phyloP scores from a whole-genome alignment of 2,797 vertebrate species.

The Micromesistius poutassou region DNA sequence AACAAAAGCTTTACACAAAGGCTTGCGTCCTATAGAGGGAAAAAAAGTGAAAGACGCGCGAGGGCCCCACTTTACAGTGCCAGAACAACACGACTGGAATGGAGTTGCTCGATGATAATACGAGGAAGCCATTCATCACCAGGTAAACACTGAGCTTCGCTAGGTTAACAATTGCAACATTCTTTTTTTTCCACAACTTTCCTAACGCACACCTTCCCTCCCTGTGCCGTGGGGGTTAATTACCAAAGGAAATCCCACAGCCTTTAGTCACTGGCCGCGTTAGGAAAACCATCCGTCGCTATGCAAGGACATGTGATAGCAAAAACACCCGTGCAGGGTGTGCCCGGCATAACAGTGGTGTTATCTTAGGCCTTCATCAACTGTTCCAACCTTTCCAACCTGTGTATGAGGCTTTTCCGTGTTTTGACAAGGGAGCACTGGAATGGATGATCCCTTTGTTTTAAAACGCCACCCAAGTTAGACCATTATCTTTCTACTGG shows the following conservation, averaged over 20 bases:
- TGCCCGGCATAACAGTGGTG: slow-evolving; percentile 39
- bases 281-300: slow-evolving; percentile 46
- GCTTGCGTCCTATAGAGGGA: too few species aligned
- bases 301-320: slow-evolving; percentile 26
- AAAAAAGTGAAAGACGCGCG: neutral
- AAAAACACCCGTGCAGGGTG: slow-evolving; percentile 31
- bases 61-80: neutral
- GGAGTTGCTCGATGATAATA: neutral
- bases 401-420: slow-evolving; percentile 46
- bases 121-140: slow-evolving; percentile 24
- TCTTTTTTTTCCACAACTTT: slow-evolving; percentile 62
- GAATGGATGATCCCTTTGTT: slow-evolving; percentile 50
- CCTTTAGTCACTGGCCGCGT: slow-evolving; percentile 53
- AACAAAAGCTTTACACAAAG: neutral
- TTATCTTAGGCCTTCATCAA: slow-evolving; percentile 58
- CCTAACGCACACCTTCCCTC: slow-evolving; percentile 55
- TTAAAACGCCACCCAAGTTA: slow-evolving; percentile 39
- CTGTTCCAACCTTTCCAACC: slow-evolving; percentile 17
- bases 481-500: slow-evolving; percentile 12
- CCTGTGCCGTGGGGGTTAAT: slow-evolving; percentile 46
- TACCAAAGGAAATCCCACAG: slow-evolving; percentile 63
- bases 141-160: slow-evolving; percentile 47
- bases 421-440: slow-evolving; percentile 55
- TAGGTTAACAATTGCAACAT: slow-evolving; percentile 65
- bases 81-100: neutral